phyloP scores from a whole-genome alignment of 1,140 invertebrate genomes.

The Metopolophium dirhodum region DNA sequence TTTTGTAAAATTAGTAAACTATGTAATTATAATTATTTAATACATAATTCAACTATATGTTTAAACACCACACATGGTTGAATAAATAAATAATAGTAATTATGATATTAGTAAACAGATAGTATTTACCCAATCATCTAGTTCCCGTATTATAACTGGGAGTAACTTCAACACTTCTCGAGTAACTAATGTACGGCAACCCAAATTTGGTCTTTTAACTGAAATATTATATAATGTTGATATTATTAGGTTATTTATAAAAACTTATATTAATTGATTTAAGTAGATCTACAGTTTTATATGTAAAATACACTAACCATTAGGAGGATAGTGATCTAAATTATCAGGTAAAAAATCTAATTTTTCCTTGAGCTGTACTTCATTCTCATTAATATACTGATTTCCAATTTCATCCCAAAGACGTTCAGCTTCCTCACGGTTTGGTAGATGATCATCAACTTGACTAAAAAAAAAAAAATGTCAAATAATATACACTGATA shows the following conservation, averaged over 20 bases:
- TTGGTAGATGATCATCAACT: conserved; percentile 74
- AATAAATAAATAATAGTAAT: not conserved
- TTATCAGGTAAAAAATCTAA: conserved; percentile 71
- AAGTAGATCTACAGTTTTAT: not conserved
- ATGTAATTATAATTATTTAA: not conserved
- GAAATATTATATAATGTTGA: not conserved
- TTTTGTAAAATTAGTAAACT: not conserved
- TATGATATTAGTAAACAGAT: not conserved
- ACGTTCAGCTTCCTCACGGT: conserved; percentile 67
- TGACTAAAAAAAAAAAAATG: conserved; percentile 64
- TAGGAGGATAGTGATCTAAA: conserved; percentile 71
- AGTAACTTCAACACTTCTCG: conserved; percentile 74
- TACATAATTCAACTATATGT: not conserved
- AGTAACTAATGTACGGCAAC: conserved; percentile 76
- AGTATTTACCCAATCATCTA: conserved; percentile 70
- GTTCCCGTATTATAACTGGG: conserved; percentile 71
- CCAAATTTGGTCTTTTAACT: conserved; percentile 61
- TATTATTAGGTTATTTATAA: not conserved
- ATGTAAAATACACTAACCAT: conserved; percentile 61
- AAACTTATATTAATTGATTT: not conserved
- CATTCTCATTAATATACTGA: conserved; percentile 78
- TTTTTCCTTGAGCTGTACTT: conserved; percentile 76
- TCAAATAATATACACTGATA: not conserved
- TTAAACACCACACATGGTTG: not conserved
- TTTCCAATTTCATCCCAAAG: conserved; percentile 75